A percentile compares a stretch with the other conserved stretches of the same genome.
Evolutionary conservation across 2,113 vertebrate genomes (phyloP).

Genomic region (Oryzias curvinotus): DNA sequence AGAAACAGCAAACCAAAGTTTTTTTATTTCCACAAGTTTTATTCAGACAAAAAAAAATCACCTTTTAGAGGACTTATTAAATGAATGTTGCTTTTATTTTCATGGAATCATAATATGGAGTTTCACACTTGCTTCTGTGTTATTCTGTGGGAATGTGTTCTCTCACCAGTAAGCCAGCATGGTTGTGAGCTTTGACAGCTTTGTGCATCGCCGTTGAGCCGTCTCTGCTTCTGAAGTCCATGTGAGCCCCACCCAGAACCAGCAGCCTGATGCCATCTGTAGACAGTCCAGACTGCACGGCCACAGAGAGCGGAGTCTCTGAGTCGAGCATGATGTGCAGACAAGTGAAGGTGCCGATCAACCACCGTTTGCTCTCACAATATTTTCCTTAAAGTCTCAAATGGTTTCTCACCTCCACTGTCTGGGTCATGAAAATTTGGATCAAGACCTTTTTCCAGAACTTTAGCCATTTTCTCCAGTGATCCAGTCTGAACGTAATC

Average conservation of each 20-base stretch:
- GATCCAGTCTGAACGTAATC: conserved; percentile 86
- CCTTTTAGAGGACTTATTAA: no score
- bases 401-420: conserved; percentile 80
- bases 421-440: conserved; percentile 92
- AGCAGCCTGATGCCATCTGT: conserved; percentile 85
- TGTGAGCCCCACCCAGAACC: conserved; percentile 86
- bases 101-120: no score
- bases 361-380: neutral
- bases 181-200: conserved; percentile 85
- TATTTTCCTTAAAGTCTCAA: neutral
- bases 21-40: no score
- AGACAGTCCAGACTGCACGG: conserved; percentile 77
- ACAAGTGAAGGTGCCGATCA: conserved; percentile 1
- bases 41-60: no score
- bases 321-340: conserved; percentile 10
- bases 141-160: neutral
- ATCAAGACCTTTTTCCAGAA: conserved; percentile 91
- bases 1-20: no score
- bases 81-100: no score
- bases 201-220: conserved; percentile 87
- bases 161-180: conserved; percentile 83
- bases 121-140: no score
- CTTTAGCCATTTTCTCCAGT: conserved; percentile 84
- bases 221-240: conserved; percentile 88
- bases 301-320: conserved; percentile 88